Evolutionary conservation across 2,113 vertebrate genomes (phyloP), one percentile per base, ranked within the genome.

Genomic region (Puntigrus tetrazona): DNA sequence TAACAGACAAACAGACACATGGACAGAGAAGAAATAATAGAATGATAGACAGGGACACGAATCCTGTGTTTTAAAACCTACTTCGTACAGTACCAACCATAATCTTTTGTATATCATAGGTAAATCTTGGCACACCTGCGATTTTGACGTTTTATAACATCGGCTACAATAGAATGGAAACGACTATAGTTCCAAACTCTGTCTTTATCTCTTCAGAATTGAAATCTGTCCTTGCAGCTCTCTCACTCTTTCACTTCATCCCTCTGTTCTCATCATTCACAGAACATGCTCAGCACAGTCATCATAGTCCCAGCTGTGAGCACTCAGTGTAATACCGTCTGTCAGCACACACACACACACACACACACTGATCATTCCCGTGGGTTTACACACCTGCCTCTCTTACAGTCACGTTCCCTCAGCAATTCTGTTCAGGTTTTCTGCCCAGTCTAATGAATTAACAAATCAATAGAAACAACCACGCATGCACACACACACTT

Each of bases 251-350:
- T 52, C 27, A 77, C 45, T 65, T 69, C 75, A 69, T 57, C 47
- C 47, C 76, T 61, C 52, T 34, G 43, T 79, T 43, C 34, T n/a
- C 31, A 45, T 38, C 50, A 72, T 47, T 59, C 36, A 83, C n/a
- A 61, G 38, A 61, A 59, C 82, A 76, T 69, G 47, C 43, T 80
- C 57, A 73, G 77, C 86, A 87, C 43, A 38, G 70, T 50, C 78
- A 69, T 86, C 75, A 83, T 55, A 72, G 43, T 84, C 59, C 86
- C 82, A 81, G 70, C 77, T 84, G 82, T 77, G 77, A 79, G 31
- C 45, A 31, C 45, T 47, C 76, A 55, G 43, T 75, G 47, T 45
- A 84, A 87, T 81, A 70, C 83, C 29, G 41, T 76, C 70, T 59
- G 86, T 87, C 82, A 84, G 82, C 57, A 69, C 29, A 77, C 27